Conservation (phyloP, 2,113 vertebrate genomes). For the Ctenodactylus gundi region DNA sequence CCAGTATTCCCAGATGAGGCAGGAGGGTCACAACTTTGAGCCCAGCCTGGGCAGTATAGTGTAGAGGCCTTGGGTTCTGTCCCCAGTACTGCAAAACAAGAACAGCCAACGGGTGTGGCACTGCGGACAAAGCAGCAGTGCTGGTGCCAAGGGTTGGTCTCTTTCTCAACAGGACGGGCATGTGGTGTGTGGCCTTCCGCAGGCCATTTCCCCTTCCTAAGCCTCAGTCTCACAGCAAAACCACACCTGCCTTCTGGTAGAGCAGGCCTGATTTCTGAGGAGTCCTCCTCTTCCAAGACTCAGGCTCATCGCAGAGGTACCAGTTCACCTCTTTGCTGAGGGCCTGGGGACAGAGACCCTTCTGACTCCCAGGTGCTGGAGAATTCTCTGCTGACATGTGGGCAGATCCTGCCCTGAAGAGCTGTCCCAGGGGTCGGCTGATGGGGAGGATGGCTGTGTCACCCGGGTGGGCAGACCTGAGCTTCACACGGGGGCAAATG, state of each 20-base stretch:
- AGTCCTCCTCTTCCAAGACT: slow-evolving; percentile 37
- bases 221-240: background rate
- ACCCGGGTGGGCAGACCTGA: background rate
- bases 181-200: background rate
- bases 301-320: background rate
- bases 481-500: background rate
- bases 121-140: background rate
- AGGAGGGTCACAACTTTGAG: background rate
- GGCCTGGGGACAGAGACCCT: background rate
- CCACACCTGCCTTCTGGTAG: background rate
- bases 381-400: too few species aligned
- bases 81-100: background rate
- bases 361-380: background rate
- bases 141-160: background rate
- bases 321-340: too few species aligned
- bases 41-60: background rate
- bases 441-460: background rate
- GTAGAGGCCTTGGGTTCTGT: too few species aligned
- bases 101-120: background rate
- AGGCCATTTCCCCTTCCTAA: background rate
- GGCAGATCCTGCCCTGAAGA: too few species aligned
- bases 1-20: background rate
- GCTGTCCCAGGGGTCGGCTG: too few species aligned
- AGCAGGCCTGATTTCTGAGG: slow-evolving; percentile 16
- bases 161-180: background rate